Percentiles rank a stretch among this genome's conserved stretches.
phyloP scores from a whole-genome alignment of 2,113 vertebrate species.

The Guaruba guarouba region DNA sequence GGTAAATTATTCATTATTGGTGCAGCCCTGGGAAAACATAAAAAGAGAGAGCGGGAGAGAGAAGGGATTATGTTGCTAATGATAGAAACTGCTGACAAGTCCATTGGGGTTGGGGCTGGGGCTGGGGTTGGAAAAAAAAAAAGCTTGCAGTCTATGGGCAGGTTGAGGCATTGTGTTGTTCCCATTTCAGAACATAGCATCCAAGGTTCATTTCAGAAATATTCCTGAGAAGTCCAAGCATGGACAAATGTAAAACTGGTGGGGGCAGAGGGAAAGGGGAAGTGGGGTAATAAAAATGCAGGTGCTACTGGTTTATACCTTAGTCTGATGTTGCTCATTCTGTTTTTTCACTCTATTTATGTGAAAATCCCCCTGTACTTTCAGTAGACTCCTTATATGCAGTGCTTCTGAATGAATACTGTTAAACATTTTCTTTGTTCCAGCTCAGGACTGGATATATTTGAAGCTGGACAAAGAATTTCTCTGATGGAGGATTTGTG shows the following conservation, averaged over 20 bases:
- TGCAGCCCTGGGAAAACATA: constrained; percentile 69
- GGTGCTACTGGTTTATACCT: not conserved
- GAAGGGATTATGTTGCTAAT: constrained; percentile 68
- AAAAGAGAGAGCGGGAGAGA: constrained; percentile 53
- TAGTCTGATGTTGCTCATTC: not conserved
- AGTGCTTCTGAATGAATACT: not conserved
- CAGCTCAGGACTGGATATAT: not conserved
- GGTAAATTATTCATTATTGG: constrained; percentile 74
- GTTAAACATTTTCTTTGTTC: not conserved
- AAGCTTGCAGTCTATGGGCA: not conserved
- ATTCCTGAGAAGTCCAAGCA: not conserved
- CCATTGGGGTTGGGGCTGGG: constrained; percentile 32
- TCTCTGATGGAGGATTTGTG: not conserved
- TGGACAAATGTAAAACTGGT: not conserved
- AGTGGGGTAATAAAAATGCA: not conserved
- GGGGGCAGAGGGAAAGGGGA: not conserved
- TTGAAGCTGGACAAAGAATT: not conserved
- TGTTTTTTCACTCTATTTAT: not conserved
- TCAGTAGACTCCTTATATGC: not conserved
- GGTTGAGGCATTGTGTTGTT: constrained; percentile 13
- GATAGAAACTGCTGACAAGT: constrained; percentile 70
- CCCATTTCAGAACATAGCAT: constrained; percentile 12
- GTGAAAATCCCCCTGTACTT: not conserved
- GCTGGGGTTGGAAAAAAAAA: not conserved
- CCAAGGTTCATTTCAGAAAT: constrained; percentile 23